Evolutionary conservation across 1,140 invertebrate species (phyloP), one percentile per base, ranked within the genome.

Genomic region (Drosophila pseudoobscura): DNA sequence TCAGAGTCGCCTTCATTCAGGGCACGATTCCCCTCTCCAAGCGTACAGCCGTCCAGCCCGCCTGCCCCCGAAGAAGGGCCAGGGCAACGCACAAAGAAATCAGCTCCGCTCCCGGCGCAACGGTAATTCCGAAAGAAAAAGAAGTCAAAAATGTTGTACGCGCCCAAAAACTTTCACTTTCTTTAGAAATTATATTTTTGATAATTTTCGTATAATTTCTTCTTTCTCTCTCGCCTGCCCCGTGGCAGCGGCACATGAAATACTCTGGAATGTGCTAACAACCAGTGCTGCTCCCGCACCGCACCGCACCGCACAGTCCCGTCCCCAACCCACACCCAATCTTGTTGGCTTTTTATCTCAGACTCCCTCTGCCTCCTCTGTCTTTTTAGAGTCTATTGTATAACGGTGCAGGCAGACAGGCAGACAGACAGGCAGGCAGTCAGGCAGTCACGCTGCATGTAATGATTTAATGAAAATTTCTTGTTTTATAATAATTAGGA

Each of bases 401-500:
- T 87, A 87, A 87, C 59, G 82, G 57, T 75, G 74, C 74, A 82
- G 64, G 20, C 51, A 35, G 9, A 9, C 31, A 35, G 31, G 4
- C 35, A 35, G 31, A 3, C 31, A 35, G 31, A 1, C 35, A 35
- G 31, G 0, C 31, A 4, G 31, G 1, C 31, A 11, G 31, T 1
- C 35, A 13, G 11, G 20, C 78, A 64, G 78, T 72, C 83, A 82
- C 55, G 83, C 83, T 88, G 82, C 74, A 60, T 82, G 63, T 62
- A 75, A 78, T 78, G 64, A 35, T 57, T 63, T 60, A 80, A 80
- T 60, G 73, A 50, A 61, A 63, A 79, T 82, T 82, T 88, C 70
- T 88, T 63, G 83, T 87, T 75, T 87, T 78, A 88, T 88, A 88
- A 85, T 70, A 80, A 87, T 82, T 75, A 70, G 56, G 75, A 72